A percentile compares a stretch with the other conserved stretches of the same genome.
Evolutionary conservation across 2,888 invertebrate species (phyloP).

Genomic region (Epistrophe grossulariae): DNA sequence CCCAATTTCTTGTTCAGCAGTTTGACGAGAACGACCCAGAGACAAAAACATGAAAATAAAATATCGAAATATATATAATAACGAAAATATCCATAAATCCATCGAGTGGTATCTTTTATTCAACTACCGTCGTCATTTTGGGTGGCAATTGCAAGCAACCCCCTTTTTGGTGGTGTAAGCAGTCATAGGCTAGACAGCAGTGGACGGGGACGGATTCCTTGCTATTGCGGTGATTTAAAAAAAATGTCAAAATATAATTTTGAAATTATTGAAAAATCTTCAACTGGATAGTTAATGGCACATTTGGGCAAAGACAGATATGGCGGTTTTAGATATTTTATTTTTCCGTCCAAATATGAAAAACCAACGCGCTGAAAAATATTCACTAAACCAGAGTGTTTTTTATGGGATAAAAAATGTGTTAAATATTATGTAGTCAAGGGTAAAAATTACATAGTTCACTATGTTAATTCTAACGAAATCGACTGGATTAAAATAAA

Average conservation of each 20-base stretch:
- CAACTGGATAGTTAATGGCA: not conserved
- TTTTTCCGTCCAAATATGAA: no score
- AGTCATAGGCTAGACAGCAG: constrained; percentile 55
- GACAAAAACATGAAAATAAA: constrained; percentile 74
- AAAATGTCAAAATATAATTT: not conserved
- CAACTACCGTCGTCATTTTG: constrained; percentile 72
- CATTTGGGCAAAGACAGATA: no score
- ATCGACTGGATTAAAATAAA: no score
- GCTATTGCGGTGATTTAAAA: not conserved
- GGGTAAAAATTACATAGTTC: no score
- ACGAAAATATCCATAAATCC: constrained; percentile 75
- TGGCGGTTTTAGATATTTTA: no score
- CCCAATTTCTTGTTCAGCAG: constrained; percentile 33
- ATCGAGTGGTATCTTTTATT: constrained; percentile 74
- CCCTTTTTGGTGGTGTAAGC: constrained; percentile 1
- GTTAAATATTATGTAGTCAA: no score
- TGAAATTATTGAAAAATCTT: not conserved
- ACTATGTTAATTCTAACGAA: no score
- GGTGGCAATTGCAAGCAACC: constrained; percentile 33
- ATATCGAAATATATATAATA: constrained; percentile 64
- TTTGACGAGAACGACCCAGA: constrained; percentile 58
- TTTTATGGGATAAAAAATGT: no score
- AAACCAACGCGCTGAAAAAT: no score
- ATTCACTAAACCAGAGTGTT: no score
- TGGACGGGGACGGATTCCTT: not conserved